These are phyloP conservation scores for Pyrgilauda ruficollis DNA, from an alignment of 2,113 vertebrate genomes.

Conservation along the genomic window DNA sequence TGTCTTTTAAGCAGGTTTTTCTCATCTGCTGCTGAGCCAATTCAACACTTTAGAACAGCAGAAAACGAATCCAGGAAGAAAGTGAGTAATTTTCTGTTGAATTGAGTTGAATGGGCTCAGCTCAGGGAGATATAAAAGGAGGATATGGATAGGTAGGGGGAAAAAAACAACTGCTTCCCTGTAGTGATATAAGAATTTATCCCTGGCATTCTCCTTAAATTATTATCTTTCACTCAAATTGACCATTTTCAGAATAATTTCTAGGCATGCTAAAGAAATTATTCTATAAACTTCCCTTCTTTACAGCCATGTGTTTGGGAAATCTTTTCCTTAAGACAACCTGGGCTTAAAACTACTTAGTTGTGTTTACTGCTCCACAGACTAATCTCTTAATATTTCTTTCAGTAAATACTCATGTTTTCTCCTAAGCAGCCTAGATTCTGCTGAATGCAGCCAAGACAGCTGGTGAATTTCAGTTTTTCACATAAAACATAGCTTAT, in stretches of 20 bases:
- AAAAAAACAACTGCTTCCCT: background rate
- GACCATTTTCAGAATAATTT: background rate
- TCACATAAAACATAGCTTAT: background rate
- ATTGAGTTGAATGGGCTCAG: background rate
- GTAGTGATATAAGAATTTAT: background rate
- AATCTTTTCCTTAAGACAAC: background rate
- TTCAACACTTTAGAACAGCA: background rate
- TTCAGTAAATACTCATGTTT: background rate
- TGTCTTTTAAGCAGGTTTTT: background rate
- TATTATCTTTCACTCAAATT: background rate
- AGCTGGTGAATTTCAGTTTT: background rate
- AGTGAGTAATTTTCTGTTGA: background rate
- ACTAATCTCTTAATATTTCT: background rate
- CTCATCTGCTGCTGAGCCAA: background rate
- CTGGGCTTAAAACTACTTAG: background rate
- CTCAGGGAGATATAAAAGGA: background rate
- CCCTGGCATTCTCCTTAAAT: background rate
- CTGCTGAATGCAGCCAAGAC: background rate
- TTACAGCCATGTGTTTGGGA: background rate
- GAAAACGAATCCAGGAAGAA: background rate
- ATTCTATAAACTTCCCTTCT: background rate
- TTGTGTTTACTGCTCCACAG: background rate
- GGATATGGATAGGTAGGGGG: accelerated
- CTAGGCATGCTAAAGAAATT: background rate
- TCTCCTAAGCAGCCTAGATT: background rate